Base-by-base conservation (phyloP, 37 sponge, comb jelly and placozoan species). In the Geodia barretti region DNA sequence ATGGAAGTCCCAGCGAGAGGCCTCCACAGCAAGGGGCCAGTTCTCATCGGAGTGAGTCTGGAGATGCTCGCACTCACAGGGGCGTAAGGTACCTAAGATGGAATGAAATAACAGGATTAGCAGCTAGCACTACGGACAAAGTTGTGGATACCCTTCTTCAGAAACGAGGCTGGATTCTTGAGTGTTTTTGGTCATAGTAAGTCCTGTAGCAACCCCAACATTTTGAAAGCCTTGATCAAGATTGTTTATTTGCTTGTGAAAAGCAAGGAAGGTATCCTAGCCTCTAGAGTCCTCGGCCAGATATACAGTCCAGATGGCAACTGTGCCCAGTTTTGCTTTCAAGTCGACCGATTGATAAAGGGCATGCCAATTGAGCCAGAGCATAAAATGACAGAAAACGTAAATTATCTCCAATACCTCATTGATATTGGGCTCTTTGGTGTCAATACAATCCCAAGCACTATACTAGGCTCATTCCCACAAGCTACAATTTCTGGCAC, bases 141-240 rank as follows among this genome's bases (percentile, higher is more conserved):
- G 54, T 47, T 17, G 54, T 47, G 7, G 11, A 47, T 17, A 14
- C 54, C 54, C 14, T 47, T 47, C 54, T 47, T 47, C 11, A 47
- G 7, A n/a, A 70, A 85, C 70, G 85, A 85, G 37, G 40, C 41
- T 61, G 70, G 60, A 1, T 85, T 85, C 41, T 71, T 85, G 43
- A 61, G 35, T 26, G 70, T 77, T 62, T 85, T 37, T 60, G 40
- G 60, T 5, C 60, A 71, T 35, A 0, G 29, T 11, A 30, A 26
- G 23, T 62, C 58, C 39, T 76, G 70, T 20, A 64, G 31, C 23
- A 25, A 79, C 34, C 73, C 86, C 20, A 21, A 60, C 1, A 21
- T 41, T 23, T 42, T 86, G 68, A 86, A 86, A 36, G 60, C 64
- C 3, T 31, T 86, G 39, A 79, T 86, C n/a, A 73, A 64, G 39